Conservation (phyloP, 2,888 invertebrate species). For the Xylota segnis region DNA sequence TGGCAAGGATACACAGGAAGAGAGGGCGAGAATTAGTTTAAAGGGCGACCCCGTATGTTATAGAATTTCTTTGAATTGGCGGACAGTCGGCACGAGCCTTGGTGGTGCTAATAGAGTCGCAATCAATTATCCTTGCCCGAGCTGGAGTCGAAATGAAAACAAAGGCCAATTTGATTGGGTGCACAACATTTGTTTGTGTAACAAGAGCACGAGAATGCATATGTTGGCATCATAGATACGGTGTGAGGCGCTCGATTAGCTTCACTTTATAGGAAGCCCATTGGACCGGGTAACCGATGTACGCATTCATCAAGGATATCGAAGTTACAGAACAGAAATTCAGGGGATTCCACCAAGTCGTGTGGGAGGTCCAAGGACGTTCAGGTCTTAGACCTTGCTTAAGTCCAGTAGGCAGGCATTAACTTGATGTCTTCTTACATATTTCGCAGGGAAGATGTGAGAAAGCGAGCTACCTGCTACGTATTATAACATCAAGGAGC, state of each 20-base stretch:
- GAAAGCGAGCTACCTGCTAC: no score
- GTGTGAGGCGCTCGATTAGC: slow-evolving; percentile 61
- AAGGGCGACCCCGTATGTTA: slow-evolving; percentile 41
- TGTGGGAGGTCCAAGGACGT: no score
- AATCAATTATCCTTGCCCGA: slow-evolving; percentile 57
- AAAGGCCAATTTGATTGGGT: slow-evolving; percentile 63
- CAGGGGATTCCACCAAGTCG: no score
- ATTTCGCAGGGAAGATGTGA: no score
- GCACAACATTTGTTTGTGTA: slow-evolving; percentile 30
- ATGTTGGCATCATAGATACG: slow-evolving; percentile 32
- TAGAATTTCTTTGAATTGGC: slow-evolving; percentile 7
- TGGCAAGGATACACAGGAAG: slow-evolving; percentile 44
- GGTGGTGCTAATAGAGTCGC: slow-evolving; percentile 70
- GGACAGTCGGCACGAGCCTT: slow-evolving; percentile 67
- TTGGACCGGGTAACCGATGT: slow-evolving; percentile 34
- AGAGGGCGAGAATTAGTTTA: slow-evolving; percentile 41
- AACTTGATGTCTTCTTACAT: no score
- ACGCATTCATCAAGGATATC: no score
- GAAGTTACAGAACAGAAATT: no score
- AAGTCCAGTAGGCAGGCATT: no score
- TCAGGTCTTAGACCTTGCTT: no score
- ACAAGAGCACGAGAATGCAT: slow-evolving; percentile 38
- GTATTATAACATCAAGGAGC: no score
- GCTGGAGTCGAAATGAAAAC: slow-evolving; percentile 32
- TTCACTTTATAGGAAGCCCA: slow-evolving; percentile 30